Base-by-base conservation (phyloP, 2,888 invertebrate genomes). In the Tinea pellionella region DNA sequence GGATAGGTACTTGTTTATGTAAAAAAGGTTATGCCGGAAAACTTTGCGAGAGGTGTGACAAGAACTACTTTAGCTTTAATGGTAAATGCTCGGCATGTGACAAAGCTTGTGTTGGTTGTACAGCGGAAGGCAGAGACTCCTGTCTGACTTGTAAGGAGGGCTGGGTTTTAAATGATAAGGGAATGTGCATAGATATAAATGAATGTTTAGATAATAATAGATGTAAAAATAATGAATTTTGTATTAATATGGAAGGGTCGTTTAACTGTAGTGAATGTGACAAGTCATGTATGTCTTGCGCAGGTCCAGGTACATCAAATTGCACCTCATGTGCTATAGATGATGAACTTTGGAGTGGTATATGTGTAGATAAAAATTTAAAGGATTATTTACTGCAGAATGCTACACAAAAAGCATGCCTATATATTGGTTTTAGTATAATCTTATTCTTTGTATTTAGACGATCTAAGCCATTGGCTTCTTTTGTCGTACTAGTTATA, bases 1-100 rank as follows among this genome's bases (percentile, higher is more conserved):
- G 99, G 2, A 95, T 93, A 77, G 99, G 98, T 0, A 90, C 92
- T 68, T 99, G 99, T 77, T 83, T 89, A 55, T 99, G 98, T 77
- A 91, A 94, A 67, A 76, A 73, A 61, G 98, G 96, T 8, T 98
- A 96, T 74, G 69, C 78, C 1, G 97, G 97, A 6, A 87, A 89
- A 6, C 70, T 85, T 47, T 99, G 99, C 85, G 90, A 92, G 64
- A 82, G 89, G 47, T 99, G 99, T 82, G 89, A 89, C 57, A 77
- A 81, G 12, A 91, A 91, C 37, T 93, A 90, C 73, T 96, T 91
- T 73, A 80, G 90, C 0, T 92, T 90, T 67, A 88, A 87, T 63
- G 92, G 92, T 74, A 71, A 92, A 0, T 96, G 96, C 76, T 89
- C 92, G 0, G 80, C 84, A 61, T 98, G 97, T 71, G 94, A 97